Evolutionary conservation across 1,140 invertebrate genomes (phyloP).

Genomic region (Leptopilina boulardi): DNA sequence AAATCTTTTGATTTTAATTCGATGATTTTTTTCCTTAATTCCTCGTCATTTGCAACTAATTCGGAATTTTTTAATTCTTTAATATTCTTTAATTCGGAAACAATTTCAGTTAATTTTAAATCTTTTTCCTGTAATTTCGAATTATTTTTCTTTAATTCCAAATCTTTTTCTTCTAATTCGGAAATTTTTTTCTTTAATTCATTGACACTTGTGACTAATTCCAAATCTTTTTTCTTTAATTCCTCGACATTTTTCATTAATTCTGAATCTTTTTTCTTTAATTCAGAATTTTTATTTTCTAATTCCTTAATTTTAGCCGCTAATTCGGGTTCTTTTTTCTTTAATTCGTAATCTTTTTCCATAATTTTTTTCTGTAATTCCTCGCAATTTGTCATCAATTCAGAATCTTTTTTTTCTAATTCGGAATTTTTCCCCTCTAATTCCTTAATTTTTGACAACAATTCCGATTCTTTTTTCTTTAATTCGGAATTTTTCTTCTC

Average conservation of each 20-base stretch:
- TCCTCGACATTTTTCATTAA: neutral
- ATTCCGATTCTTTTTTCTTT: slow-evolving; percentile 28
- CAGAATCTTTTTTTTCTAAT: slow-evolving; percentile 45
- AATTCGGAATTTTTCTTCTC: slow-evolving; percentile 39
- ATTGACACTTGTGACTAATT: too few relatives aligned
- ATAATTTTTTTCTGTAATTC: slow-evolving; percentile 50
- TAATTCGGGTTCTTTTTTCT: slow-evolving; percentile 54
- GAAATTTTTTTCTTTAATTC: slow-evolving; percentile 37
- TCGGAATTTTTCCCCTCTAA: slow-evolving; percentile 40
- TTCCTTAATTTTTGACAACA: too few relatives aligned
- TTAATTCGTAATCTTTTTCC: slow-evolving; percentile 58
- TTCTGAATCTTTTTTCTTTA: slow-evolving; percentile 29
- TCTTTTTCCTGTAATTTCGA: neutral
- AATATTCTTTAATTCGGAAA: neutral
- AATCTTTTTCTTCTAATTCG: neutral
- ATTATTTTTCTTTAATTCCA: neutral
- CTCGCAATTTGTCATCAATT: slow-evolving; percentile 44
- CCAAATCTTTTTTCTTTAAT: neutral
- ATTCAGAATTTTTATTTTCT: slow-evolving; percentile 35
- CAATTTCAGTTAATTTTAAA: neutral
- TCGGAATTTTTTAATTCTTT: neutral
- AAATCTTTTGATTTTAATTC: slow-evolving; percentile 33
- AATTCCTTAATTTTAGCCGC: slow-evolving; percentile 39
- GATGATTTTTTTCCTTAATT: slow-evolving; percentile 34
- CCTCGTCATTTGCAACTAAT: slow-evolving; percentile 36